Evolutionary conservation across 2,113 vertebrate genomes (phyloP).

Genomic region (Talpa occidentalis): DNA sequence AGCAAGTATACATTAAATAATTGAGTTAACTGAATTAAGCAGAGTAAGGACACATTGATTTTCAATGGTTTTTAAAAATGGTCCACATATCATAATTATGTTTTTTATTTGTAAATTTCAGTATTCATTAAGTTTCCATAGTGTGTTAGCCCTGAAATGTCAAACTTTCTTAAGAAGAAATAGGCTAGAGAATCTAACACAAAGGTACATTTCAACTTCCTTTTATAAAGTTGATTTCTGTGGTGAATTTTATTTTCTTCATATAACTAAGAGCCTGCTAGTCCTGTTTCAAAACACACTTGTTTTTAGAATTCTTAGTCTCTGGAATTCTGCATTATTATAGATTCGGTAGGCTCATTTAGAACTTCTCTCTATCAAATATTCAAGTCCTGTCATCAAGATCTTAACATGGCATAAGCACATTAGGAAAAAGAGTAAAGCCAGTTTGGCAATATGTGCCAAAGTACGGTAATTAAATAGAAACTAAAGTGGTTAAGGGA

Average conservation of each 20-base stretch:
- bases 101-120: conserved; percentile 71
- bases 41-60: conserved; percentile 58
- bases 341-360: conserved; percentile 54
- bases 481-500: conserved; percentile 46
- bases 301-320: conserved; percentile 64
- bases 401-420: conserved; percentile 69
- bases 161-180: conserved; percentile 34
- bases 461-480: conserved; percentile 64
- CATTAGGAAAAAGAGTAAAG: conserved; percentile 78
- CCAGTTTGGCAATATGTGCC: conserved; percentile 71
- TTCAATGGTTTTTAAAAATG: conserved; percentile 63
- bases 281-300: conserved; percentile 60
- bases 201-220: conserved; percentile 65
- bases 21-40: conserved; percentile 58
- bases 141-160: conserved; percentile 58
- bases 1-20: conserved; percentile 56
- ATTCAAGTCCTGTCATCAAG: conserved; percentile 73
- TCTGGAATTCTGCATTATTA: conserved; percentile 35
- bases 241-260: conserved; percentile 47
- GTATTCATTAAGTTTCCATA: conserved; percentile 63
- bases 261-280: conserved; percentile 39
- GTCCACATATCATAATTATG: conserved; percentile 68
- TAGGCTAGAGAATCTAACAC: conserved; percentile 49
- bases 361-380: conserved; percentile 59
- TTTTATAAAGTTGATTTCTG: conserved; percentile 59